Conservation (phyloP, 2,888 invertebrate genomes). For the Hypercompe scribonia region DNA sequence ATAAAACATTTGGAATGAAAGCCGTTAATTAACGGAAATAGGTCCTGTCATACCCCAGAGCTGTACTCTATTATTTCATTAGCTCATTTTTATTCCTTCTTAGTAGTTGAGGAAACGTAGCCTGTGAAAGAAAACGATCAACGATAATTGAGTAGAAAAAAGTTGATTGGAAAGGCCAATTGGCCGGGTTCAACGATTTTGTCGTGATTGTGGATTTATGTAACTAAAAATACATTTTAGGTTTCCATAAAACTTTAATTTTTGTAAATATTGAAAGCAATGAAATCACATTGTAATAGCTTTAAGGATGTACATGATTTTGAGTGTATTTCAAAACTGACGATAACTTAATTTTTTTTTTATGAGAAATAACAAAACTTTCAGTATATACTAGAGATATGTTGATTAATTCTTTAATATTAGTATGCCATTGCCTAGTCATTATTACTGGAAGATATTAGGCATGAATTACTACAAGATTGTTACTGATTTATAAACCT, state of each 20-base stretch:
- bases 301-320: not conserved
- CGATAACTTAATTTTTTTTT: not conserved
- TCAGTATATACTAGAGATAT: too few relatives aligned
- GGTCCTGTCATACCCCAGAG: conserved; percentile 51
- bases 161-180: conserved; percentile 62
- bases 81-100: conserved; percentile 68
- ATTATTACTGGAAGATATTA: too few relatives aligned
- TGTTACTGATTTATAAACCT: too few relatives aligned
- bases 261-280: not conserved
- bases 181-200: conserved; percentile 44
- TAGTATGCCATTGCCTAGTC: too few relatives aligned
- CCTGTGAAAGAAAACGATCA: conserved; percentile 62
- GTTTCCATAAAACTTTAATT: conserved; percentile 21
- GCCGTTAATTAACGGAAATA: conserved; percentile 57
- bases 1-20: conserved; percentile 46
- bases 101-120: conserved; percentile 50
- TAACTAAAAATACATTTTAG: conserved; percentile 28
- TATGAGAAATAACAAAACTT: too few relatives aligned
- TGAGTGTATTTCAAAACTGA: not conserved
- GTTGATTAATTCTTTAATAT: too few relatives aligned
- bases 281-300: not conserved
- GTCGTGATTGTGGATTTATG: conserved; percentile 42
- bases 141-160: conserved; percentile 71
- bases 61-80: conserved; percentile 71
- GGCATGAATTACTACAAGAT: too few relatives aligned